Percentiles rank a stretch among this genome's conserved stretches.
phyloP scores from a whole-genome alignment of 2,797 vertebrate genomes.

The Schizopygopsis malacanthus region DNA sequence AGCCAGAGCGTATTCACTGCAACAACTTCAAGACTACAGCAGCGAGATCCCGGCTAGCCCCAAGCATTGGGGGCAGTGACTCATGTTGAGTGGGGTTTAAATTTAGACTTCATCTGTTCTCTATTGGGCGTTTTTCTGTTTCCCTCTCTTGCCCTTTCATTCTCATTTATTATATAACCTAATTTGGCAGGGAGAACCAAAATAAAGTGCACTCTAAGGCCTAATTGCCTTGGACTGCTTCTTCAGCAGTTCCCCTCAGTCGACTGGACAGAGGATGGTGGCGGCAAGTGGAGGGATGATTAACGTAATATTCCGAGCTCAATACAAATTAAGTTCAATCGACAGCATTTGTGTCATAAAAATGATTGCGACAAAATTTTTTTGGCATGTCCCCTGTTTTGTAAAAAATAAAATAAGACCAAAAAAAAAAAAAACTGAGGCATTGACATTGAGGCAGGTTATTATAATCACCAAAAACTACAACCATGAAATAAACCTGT shows the following conservation, averaged over 20 bases:
- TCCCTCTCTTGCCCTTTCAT: constrained; percentile 34
- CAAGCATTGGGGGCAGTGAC: constrained; percentile 62
- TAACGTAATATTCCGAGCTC: not conserved
- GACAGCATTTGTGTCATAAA: not conserved
- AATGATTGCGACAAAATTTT: not conserved
- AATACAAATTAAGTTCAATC: not conserved
- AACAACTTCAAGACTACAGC: constrained; percentile 25
- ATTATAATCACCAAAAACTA: too few species aligned
- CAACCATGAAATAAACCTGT: too few species aligned
- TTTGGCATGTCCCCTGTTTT: not conserved
- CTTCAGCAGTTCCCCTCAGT: constrained; percentile 71
- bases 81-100: constrained; percentile 68
- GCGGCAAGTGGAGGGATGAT: constrained; percentile 13
- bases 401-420: not conserved
- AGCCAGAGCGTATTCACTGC: not conserved
- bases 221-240: constrained; percentile 76
- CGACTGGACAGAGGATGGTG: constrained; percentile 61
- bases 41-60: constrained; percentile 32
- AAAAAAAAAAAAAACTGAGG: too few species aligned
- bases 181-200: constrained; percentile 73
- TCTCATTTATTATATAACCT: constrained; percentile 76
- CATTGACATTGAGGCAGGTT: too few species aligned
- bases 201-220: constrained; percentile 78
- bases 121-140: constrained; percentile 62
- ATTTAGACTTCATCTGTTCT: constrained; percentile 78